Evolutionary conservation across 2,113 vertebrate genomes (phyloP), one percentile per base, ranked within the genome.

Genomic region (Neogobius melanostomus): DNA sequence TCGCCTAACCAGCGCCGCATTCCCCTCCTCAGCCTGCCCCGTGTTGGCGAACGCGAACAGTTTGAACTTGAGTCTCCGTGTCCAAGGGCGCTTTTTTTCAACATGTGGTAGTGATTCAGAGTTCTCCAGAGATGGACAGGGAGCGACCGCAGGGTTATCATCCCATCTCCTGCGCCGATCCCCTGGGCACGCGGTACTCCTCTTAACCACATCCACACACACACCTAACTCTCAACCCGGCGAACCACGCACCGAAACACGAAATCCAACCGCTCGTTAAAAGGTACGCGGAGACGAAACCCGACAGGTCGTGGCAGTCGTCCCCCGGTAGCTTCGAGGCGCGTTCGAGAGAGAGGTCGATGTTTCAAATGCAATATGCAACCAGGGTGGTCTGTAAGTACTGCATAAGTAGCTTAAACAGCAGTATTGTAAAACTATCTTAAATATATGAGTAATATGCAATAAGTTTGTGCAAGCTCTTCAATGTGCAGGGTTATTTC

Each of bases 71-170:
- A 62, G 49, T 72, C 53, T 61, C 17, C 49, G 63, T 62, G 52
- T 66, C 76, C 77, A 69, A 69, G 64, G 75, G 69, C 65, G 6
- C 42, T 74, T 59, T 57, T 74, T 59, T 71, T 57, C 68, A 71
- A 53, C 77, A 88, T 76, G 61, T 88, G 84, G 79, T 83, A 81
- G 28, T 78, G 48, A 86, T 90, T 74, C 61, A 57, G 6, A 44
- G 11, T 48, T 72, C 65, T 50, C 53, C 72, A 44, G 70, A 76
- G 79, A 80, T 72, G 52, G 8, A 48, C 59, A 68, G 54, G 77
- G 67, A 79, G 76, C 64, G 80, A 65, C 54, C 64, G 15, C 43
- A 74, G 65, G 65, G 59, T 72, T 82, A 83, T 88, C 81, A 66
- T 75, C 75, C 61, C 60, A 73, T 87, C 77, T 71, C 51, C 47